A percentile compares a stretch with the other conserved stretches of the same genome.
phyloP scores from a whole-genome alignment of 2,888 invertebrate genomes.

The Epistrophe eligans region DNA sequence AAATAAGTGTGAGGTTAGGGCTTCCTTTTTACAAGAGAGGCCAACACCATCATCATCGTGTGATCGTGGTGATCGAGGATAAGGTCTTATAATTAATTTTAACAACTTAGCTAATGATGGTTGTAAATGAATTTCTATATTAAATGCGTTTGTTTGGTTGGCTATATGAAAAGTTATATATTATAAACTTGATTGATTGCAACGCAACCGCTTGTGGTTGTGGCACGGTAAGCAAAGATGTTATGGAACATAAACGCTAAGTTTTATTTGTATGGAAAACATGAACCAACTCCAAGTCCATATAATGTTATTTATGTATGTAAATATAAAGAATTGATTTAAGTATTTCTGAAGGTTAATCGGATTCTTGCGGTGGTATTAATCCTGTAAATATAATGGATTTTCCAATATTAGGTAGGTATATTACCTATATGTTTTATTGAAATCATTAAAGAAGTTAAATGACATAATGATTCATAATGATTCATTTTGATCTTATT shows the following conservation, averaged over 20 bases:
- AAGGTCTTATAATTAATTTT: slow-evolving; percentile 50
- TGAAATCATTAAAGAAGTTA: no score
- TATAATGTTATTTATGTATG: not conserved
- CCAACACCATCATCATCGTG: not conserved
- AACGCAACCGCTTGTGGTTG: not conserved
- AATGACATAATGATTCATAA: no score
- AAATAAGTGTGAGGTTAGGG: slow-evolving; percentile 36
- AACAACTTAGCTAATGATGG: slow-evolving; percentile 38
- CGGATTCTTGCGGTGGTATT: slow-evolving; percentile 2
- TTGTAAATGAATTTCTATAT: slow-evolving; percentile 19
- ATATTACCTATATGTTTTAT: no score
- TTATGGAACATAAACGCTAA: not conserved
- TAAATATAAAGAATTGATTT: not conserved
- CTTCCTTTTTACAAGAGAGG: slow-evolving; percentile 57
- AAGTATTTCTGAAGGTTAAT: slow-evolving; percentile 31
- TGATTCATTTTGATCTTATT: no score
- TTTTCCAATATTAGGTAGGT: no score
- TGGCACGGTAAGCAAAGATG: not conserved
- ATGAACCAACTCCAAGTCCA: not conserved
- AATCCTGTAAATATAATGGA: not conserved
- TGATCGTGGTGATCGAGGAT: slow-evolving; percentile 2
- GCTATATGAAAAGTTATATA: slow-evolving; percentile 20
- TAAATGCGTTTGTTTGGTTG: slow-evolving; percentile 1
- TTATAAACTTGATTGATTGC: slow-evolving; percentile 41
- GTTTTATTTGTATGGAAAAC: not conserved